Percentiles rank a stretch among this genome's conserved stretches.
These are phyloP conservation scores for Sarcophaga carnaria DNA, from an alignment of 2,888 invertebrate species.

Conservation along the genomic window DNA sequence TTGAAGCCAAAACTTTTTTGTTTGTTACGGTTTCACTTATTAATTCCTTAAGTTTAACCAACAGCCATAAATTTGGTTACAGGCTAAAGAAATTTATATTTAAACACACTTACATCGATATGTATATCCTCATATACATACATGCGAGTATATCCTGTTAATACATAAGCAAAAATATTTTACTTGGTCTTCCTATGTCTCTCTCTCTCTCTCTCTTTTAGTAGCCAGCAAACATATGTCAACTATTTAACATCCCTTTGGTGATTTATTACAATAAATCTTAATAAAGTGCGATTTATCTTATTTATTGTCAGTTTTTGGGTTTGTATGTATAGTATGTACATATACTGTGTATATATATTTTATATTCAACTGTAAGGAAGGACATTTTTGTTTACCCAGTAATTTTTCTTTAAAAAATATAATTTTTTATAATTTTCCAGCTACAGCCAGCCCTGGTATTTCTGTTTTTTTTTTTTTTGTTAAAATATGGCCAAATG, in stretches of 20 bases:
- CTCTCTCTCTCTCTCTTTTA: background rate
- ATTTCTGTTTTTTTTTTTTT: constrained; percentile 1
- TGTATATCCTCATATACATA: background rate
- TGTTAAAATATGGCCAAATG: constrained; percentile 15
- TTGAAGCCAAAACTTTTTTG: background rate
- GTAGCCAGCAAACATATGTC: constrained; percentile 21
- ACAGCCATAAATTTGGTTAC: constrained; percentile 61
- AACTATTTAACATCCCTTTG: constrained; percentile 63
- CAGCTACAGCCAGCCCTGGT: background rate
- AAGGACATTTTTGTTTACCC: constrained; percentile 14
- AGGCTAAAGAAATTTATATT: constrained; percentile 23
- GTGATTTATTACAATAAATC: constrained; percentile 68
- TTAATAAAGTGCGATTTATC: constrained; percentile 68
- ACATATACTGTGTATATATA: background rate
- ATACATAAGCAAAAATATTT: background rate
- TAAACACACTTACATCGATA: background rate
- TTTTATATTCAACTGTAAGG: background rate
- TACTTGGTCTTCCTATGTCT: background rate
- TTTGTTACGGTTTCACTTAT: background rate
- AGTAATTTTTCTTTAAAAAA: constrained; percentile 53
- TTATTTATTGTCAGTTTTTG: constrained; percentile 65
- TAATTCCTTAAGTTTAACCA: constrained; percentile 50
- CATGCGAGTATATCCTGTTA: background rate
- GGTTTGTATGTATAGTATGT: background rate
- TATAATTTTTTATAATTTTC: constrained; percentile 43